Evolutionary conservation across 2,113 vertebrate genomes (phyloP).

Genomic region (Egretta garzetta): DNA sequence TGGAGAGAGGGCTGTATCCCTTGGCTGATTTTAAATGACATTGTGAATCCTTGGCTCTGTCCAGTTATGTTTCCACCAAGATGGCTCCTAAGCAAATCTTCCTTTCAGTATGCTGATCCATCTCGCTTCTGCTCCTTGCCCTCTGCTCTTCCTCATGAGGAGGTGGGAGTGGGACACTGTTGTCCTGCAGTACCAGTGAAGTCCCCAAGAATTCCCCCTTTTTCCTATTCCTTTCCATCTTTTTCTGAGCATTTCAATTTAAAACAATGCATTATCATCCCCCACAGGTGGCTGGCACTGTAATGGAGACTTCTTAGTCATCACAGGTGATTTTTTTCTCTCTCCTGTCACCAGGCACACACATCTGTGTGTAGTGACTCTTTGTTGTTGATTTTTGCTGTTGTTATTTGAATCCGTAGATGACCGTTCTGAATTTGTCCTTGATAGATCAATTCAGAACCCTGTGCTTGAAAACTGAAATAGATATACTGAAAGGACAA

Average conservation of each 20-base stretch:
- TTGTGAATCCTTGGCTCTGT: not conserved
- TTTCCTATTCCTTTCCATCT: not conserved
- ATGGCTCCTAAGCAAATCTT: not conserved
- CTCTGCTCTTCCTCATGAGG: not conserved
- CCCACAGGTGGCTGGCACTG: not conserved
- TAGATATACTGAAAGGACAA: not conserved
- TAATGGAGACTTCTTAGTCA: not conserved
- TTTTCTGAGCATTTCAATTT: not conserved
- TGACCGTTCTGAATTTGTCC: not conserved
- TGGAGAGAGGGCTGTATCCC: not conserved
- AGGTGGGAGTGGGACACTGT: accelerated
- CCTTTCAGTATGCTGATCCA: not conserved
- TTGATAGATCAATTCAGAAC: not conserved
- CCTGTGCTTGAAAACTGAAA: not conserved
- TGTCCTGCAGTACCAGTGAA: not conserved
- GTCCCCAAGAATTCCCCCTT: accelerated
- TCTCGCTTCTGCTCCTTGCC: not conserved
- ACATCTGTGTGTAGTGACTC: not conserved
- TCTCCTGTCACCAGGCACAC: not conserved
- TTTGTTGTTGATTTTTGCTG: not conserved
- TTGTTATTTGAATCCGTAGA: not conserved
- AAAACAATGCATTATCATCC: not conserved
- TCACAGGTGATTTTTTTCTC: not conserved
- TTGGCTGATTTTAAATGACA: not conserved
- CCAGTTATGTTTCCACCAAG: not conserved